Percentiles rank a stretch among this genome's conserved stretches.
Conservation (phyloP, 37 sponge, comb jelly and placozoan genomes). For the Halichondria panicea region DNA sequence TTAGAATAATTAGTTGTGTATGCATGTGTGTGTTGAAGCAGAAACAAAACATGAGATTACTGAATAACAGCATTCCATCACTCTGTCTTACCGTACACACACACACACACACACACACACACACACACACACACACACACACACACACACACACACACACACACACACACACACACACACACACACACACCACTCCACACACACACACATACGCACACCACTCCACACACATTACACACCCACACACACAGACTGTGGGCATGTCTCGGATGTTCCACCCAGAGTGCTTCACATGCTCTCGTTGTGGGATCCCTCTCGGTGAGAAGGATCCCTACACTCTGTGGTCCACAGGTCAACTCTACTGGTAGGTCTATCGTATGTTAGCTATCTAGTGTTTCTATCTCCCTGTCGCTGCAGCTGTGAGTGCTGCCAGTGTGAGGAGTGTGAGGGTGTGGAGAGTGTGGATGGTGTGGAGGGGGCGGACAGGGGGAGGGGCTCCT, state of each 20-base stretch:
- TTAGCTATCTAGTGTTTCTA: not conserved
- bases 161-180: no score
- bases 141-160: no score
- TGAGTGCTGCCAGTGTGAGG: conserved; percentile 20
- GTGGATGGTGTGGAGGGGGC: not conserved
- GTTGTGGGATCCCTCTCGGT: conserved; percentile 64
- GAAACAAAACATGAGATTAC: no score
- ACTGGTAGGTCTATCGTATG: conserved; percentile 36
- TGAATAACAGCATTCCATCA: no score
- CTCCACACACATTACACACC: not conserved
- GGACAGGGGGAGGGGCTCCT: not conserved
- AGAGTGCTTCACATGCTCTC: conserved; percentile 70
- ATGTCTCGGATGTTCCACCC: conserved; percentile 67
- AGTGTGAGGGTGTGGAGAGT: not conserved
- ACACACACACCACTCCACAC: no score
- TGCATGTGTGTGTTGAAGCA: no score
- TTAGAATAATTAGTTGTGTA: no score
- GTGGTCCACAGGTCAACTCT: conserved; percentile 31
- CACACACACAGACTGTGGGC: conserved; percentile 60
- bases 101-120: no score
- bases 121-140: conserved; percentile 37
- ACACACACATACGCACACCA: no score
- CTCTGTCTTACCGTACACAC: no score
- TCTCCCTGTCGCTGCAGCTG: conserved; percentile 9
- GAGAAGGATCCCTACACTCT: conserved; percentile 74